These are phyloP conservation scores for Eulithis prunata DNA, from an alignment of 2,888 invertebrate genomes.

Conservation along the genomic window DNA sequence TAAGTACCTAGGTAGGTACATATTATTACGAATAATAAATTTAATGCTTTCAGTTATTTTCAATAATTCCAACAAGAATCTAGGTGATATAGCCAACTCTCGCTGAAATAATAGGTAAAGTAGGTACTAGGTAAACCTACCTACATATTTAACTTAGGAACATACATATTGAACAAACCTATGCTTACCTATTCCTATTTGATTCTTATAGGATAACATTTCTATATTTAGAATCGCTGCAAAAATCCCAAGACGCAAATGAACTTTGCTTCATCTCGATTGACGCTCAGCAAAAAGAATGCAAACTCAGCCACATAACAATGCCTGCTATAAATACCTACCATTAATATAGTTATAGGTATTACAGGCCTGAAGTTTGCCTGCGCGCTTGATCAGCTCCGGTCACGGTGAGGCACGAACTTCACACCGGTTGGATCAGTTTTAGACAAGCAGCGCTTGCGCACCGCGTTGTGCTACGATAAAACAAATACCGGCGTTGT, in stretches of 20 bases:
- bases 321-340: constrained; percentile 39
- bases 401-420: constrained; percentile 60
- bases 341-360: constrained; percentile 27
- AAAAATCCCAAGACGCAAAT: constrained; percentile 5
- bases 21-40: no score
- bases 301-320: constrained; percentile 43
- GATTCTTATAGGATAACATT: neutral
- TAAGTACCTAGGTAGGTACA: no score
- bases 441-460: constrained; percentile 73
- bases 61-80: no score
- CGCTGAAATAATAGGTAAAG: no score
- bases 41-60: no score
- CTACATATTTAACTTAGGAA: no score
- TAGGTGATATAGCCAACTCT: no score
- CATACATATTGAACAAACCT: no score
- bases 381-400: constrained; percentile 52
- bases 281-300: constrained; percentile 42
- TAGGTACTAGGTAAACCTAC: no score
- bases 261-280: constrained; percentile 34
- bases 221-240: neutral
- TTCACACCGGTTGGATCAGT: constrained; percentile 81
- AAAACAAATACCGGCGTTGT: constrained; percentile 56
- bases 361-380: constrained; percentile 37
- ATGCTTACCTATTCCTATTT: neutral
- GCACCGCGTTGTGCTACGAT: constrained; percentile 49